Evolutionary conservation across 92 coral and sea anemone species (phyloP), one percentile per base, ranked within the genome.

Genomic region (Phenganax subtilis): DNA sequence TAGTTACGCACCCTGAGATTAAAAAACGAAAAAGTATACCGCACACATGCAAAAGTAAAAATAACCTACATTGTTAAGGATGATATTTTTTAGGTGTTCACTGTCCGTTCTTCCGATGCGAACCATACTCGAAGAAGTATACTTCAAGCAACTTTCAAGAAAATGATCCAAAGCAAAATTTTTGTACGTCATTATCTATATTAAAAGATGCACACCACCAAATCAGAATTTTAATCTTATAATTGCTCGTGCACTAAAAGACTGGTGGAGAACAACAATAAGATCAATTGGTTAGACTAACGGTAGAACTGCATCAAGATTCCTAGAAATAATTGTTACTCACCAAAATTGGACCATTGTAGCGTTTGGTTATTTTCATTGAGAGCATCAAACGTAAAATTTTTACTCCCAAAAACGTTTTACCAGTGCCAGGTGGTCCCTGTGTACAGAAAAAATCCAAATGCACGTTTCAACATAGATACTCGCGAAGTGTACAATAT

Each of bases 371-470:
- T 7, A 84, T 62, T 9, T 81, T 72, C 91, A 91, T 84, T 0
- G 92, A 89, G 25, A 90, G 86, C 58, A 92, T 86, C 61, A 93
- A 85, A 28, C 86, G 85, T 0, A 93, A 83, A 51, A 93, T 71
- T 4, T 85, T 85, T 71, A 72, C 88, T 75, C 97, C 97, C 65
- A 93, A 89, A 67, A n/a, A n/a, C n/a, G n/a, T n/a, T n/a, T n/a
- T n/a, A n/a, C n/a, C n/a, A n/a, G n/a, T n/a, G n/a, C n/a, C 29
- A 89, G 3, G 97, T 89, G 65, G 91, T 93, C 16, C 97, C 97
- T 14, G 97, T 93, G 57, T 96, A 96, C 14, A 96, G 97, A 17
- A 65, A 0, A 64, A 28, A 62, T 20, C 37, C 28, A 47, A 9
- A 44, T 51, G 44, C 1, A 12, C 56, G n/a, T n/a, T n/a, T n/a